Conservation (phyloP, 2,888 invertebrate species). For the Plusia festucae region DNA sequence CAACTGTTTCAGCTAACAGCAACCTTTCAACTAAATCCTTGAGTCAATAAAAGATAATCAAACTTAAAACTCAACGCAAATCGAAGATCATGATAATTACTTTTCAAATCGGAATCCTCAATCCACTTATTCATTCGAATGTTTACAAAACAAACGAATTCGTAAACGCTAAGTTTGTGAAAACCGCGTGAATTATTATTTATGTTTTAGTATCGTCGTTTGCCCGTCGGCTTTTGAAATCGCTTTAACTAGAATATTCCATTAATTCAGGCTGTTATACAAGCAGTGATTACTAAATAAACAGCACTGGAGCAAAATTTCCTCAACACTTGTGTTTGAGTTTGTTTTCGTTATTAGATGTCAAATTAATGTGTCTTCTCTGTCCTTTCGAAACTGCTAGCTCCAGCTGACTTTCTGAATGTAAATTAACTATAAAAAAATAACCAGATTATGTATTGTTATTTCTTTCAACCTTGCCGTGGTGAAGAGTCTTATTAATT, state of each 20-base stretch:
- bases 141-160: constrained; percentile 72
- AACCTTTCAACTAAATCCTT: constrained; percentile 15
- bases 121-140: constrained; percentile 78
- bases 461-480: no score
- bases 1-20: constrained; percentile 29
- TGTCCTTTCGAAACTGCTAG: neutral
- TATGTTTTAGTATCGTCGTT: constrained; percentile 68
- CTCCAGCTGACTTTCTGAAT: neutral
- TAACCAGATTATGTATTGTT: no score
- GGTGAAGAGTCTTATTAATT: no score
- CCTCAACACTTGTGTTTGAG: constrained; percentile 47
- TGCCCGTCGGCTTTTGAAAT: constrained; percentile 64
- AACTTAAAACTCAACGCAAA: constrained; percentile 43
- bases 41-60: constrained; percentile 36
- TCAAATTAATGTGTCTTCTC: neutral
- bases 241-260: constrained; percentile 81
- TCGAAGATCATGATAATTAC: constrained; percentile 49
- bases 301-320: constrained; percentile 70
- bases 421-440: no score
- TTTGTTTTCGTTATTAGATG: constrained; percentile 36
- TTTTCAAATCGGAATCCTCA: constrained; percentile 53
- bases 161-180: constrained; percentile 61
- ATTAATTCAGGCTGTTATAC: constrained; percentile 79
- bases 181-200: constrained; percentile 67
- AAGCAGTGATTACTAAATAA: constrained; percentile 81